Percentiles rank a stretch among this genome's conserved stretches.
phyloP scores from a whole-genome alignment of 2,888 invertebrate species.

The Nomada ferruginata region DNA sequence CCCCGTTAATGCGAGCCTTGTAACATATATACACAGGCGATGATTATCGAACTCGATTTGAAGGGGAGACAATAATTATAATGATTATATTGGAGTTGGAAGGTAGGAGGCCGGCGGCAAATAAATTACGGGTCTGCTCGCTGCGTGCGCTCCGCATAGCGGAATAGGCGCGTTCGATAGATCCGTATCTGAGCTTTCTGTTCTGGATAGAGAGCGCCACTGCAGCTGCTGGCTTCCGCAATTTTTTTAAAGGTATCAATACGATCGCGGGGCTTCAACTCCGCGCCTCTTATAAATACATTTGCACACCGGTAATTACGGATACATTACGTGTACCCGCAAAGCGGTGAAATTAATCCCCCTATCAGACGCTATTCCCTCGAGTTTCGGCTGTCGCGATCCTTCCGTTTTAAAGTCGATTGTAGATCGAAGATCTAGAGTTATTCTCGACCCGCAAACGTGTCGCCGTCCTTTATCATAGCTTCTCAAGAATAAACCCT shows the following conservation, averaged over 20 bases:
- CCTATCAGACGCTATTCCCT: neutral
- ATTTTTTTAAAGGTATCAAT: constrained; percentile 75
- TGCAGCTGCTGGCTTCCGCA: constrained; percentile 77
- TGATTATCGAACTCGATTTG: constrained; percentile 81
- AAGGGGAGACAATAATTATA: constrained; percentile 82
- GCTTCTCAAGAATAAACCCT: neutral
- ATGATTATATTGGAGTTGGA: constrained; percentile 82
- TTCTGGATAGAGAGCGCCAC: constrained; percentile 77
- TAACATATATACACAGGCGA: constrained; percentile 77
- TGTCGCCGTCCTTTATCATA: neutral
- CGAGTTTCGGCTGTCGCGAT: neutral
- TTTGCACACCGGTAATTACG: constrained; percentile 39
- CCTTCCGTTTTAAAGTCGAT: neutral
- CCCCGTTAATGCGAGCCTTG: constrained; percentile 55
- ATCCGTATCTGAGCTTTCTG: constrained; percentile 79
- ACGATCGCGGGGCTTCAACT: constrained; percentile 35
- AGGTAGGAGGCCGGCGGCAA: constrained; percentile 79
- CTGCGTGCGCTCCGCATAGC: constrained; percentile 80
- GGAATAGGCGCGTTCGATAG: constrained; percentile 82
- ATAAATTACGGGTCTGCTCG: constrained; percentile 83
- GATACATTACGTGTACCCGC: constrained; percentile 12
- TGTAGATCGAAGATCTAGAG: no score
- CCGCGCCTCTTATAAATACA: constrained; percentile 10
- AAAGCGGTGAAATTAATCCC: neutral
- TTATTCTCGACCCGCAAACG: neutral